phyloP scores from a whole-genome alignment of 2,113 vertebrate genomes.

The Macrotus californicus region DNA sequence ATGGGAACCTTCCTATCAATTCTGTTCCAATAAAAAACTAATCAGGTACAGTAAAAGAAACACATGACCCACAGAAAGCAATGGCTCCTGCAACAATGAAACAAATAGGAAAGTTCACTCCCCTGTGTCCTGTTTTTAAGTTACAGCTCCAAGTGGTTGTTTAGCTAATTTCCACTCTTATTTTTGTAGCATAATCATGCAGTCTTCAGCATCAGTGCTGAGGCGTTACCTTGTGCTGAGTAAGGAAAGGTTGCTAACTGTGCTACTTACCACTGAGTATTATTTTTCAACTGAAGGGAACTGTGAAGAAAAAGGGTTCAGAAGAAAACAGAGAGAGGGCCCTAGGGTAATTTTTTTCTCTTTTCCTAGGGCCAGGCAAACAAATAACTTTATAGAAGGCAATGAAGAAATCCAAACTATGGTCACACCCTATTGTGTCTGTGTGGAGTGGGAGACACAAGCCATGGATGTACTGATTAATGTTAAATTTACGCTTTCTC shows the following conservation, averaged over 20 bases:
- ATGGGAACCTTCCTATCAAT: neutral
- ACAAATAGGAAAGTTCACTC: neutral
- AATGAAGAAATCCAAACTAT: neutral
- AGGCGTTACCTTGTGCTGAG: neutral
- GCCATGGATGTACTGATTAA: neutral
- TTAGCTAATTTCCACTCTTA: neutral
- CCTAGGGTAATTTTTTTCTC: neutral
- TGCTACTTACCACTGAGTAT: neutral
- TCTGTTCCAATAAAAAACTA: slow-evolving; percentile 35
- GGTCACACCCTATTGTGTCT: neutral
- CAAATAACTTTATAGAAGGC: neutral
- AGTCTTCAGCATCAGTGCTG: neutral
- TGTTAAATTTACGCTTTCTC: neutral
- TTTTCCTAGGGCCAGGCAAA: neutral
- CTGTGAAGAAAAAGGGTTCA: neutral
- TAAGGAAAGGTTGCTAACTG: neutral
- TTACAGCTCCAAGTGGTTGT: neutral
- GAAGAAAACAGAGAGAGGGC: neutral
- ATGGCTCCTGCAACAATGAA: neutral
- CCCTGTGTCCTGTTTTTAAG: neutral
- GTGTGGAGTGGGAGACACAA: neutral
- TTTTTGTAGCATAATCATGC: neutral
- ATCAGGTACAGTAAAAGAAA: neutral
- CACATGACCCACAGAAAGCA: neutral
- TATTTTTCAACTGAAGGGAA: neutral